These are phyloP conservation scores for Apostichopus japonicus DNA, from an alignment of 35 echinoderm and acorn worm genomes.

Conservation along the genomic window DNA sequence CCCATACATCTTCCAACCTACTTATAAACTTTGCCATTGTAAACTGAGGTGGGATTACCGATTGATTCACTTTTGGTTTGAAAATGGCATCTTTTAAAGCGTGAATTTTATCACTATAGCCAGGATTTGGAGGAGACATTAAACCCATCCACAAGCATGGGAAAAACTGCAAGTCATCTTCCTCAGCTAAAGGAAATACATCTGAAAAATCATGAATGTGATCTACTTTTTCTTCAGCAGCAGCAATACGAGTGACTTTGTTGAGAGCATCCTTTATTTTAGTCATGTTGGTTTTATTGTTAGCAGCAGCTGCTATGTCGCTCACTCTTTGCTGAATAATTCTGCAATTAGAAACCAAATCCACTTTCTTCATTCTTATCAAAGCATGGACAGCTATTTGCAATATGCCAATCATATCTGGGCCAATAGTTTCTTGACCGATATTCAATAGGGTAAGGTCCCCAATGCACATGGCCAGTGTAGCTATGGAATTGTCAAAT, in stretches of 20 bases:
- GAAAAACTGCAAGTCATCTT: slow-evolving; percentile 30
- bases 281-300: slow-evolving; percentile 32
- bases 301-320: slow-evolving; percentile 9
- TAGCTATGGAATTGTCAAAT: too few species aligned
- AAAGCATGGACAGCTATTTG: slow-evolving; percentile 45
- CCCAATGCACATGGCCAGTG: too few species aligned
- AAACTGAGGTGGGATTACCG: background rate
- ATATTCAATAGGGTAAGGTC: too few species aligned
- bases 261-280: slow-evolving; percentile 25
- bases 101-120: slow-evolving; percentile 1
- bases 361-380: slow-evolving; percentile 41
- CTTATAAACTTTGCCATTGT: background rate
- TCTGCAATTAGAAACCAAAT: background rate
- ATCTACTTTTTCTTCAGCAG: background rate
- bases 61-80: background rate
- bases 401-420: too few species aligned
- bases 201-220: slow-evolving; percentile 26
- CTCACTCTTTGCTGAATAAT: slow-evolving; percentile 38
- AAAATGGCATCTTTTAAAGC: background rate
- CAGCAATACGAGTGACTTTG: background rate
- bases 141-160: slow-evolving; percentile 30
- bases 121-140: slow-evolving; percentile 34
- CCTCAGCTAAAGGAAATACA: background rate
- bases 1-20: slow-evolving; percentile 48
- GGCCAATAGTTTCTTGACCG: too few species aligned